Evolutionary conservation across 1,140 invertebrate genomes (phyloP).

Genomic region (Drosophila leontia): DNA sequence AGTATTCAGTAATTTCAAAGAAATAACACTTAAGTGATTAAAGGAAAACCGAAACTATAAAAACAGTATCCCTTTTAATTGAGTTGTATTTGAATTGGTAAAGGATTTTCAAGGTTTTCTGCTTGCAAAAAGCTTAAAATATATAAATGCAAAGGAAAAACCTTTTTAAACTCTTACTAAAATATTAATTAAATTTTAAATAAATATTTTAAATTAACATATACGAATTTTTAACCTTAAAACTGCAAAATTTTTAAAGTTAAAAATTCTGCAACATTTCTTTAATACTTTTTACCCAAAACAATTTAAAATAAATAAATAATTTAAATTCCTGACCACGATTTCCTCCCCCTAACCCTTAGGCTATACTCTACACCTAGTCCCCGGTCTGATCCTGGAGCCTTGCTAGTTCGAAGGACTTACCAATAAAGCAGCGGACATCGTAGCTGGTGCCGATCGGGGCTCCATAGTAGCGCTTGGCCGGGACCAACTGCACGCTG

Average conservation of each 20-base stretch:
- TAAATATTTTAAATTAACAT: too few relatives aligned
- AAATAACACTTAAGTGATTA: not conserved
- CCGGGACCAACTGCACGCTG: constrained; percentile 94
- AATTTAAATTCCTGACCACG: not conserved
- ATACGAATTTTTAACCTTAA: too few relatives aligned
- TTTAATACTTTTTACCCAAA: not conserved
- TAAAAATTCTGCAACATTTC: too few relatives aligned
- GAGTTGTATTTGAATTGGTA: not conserved
- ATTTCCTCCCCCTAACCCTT: not conserved
- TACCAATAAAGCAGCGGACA: constrained; percentile 84
- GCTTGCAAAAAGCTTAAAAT: too few relatives aligned
- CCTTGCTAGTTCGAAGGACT: constrained; percentile 32
- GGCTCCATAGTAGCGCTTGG: constrained; percentile 95
- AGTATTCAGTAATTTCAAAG: not conserved
- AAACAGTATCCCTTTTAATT: too few relatives aligned
- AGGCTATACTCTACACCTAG: too few relatives aligned
- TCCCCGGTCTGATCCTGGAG: not conserved
- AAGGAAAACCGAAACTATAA: not conserved
- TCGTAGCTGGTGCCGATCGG: constrained; percentile 96
- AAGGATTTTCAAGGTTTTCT: too few relatives aligned
- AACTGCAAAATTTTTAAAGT: too few relatives aligned
- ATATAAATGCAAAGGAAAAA: not conserved
- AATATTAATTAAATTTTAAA: not conserved
- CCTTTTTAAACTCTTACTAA: not conserved
- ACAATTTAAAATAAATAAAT: not conserved